Conservation (phyloP, 2,888 invertebrate genomes). For the Hedychridium roseum region DNA sequence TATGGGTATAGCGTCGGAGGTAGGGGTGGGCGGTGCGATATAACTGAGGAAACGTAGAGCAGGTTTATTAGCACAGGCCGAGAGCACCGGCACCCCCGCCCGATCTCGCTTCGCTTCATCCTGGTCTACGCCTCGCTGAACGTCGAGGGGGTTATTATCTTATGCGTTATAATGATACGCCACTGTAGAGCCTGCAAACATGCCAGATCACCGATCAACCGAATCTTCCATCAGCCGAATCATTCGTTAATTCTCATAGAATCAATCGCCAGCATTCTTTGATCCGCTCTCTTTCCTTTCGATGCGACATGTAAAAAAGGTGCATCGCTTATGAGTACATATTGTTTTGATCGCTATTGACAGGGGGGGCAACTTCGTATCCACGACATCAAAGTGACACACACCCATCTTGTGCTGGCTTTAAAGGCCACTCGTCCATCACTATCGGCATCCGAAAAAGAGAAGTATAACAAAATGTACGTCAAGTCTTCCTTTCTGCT, state of each 20-base stretch:
- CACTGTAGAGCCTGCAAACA: slow-evolving; percentile 37
- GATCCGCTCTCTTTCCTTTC: too few relatives aligned
- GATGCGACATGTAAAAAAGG: too few relatives aligned
- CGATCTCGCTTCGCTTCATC: slow-evolving; percentile 58
- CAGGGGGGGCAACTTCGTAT: slow-evolving; percentile 25
- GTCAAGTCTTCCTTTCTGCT: slow-evolving; percentile 51
- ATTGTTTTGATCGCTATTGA: too few relatives aligned
- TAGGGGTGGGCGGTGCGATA: slow-evolving; percentile 42
- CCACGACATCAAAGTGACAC: slow-evolving; percentile 61
- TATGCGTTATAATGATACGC: slow-evolving; percentile 56
- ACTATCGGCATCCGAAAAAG: slow-evolving; percentile 73
- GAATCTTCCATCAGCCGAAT: slow-evolving; percentile 17
- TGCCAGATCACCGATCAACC: too few relatives aligned
- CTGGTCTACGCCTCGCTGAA: slow-evolving; percentile 57
- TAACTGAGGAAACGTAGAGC: slow-evolving; percentile 56
- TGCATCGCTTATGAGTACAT: too few relatives aligned
- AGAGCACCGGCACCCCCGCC: slow-evolving; percentile 38
- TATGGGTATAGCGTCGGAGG: slow-evolving; percentile 18
- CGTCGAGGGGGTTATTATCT: slow-evolving; percentile 60
- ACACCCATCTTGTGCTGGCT: slow-evolving; percentile 73
- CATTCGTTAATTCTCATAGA: too few relatives aligned
- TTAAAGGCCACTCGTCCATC: slow-evolving; percentile 80
- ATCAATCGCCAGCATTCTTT: too few relatives aligned
- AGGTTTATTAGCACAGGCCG: slow-evolving; percentile 61
- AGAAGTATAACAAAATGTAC: slow-evolving; percentile 81